Evolutionary conservation across 1,140 invertebrate species (phyloP), one percentile per base, ranked within the genome.

Genomic region (Heliconius hermathena): DNA sequence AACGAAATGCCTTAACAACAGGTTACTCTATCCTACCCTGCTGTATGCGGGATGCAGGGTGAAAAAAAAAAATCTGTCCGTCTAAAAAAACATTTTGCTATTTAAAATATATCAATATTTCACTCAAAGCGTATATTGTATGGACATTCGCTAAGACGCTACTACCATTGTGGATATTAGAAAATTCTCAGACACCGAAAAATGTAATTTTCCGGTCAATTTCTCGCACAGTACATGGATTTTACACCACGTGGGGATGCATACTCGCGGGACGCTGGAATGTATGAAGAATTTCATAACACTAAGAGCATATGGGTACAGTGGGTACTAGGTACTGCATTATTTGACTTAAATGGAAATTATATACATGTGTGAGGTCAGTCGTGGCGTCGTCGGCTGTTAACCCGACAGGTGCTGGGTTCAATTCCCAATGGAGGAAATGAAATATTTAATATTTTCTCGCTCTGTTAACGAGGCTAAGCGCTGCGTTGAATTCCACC

Each of bases 191-290:
- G 71, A 72, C 71, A 66, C 22, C 60, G 71, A 72, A 72, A 72
- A 72, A 72, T 72, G 71, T 72, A 72, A 72, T 72, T 72, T 72
- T 72, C 71, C n/a, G 71, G 71, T 72, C 71, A 72, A 72, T 38
- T 72, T 72, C 71, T 20, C 33, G 36, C 33, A 72, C 8, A 72
- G 33, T 41, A 41, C 36, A 72, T 18, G 36, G 71, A 38, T 20
- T 38, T 38, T 26, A 72, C 36, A 38, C 9, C 71, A 38, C 71
- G 3, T n/a, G 16, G 18, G 71, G 18, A 18, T 9, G 33, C 18
- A 9, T 20, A n/a, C 71, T 6, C 71, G 36, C 60, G 60, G 3
- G 60, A 16, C 18, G 6, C 49, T 22, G 60, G 22, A 60, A 66
- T 66, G 60, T 66, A 41, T 5, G 33, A 20, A 33, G 71, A 72